phyloP scores from a whole-genome alignment of 2,888 invertebrate species.

The Drosophila meridionalis region DNA sequence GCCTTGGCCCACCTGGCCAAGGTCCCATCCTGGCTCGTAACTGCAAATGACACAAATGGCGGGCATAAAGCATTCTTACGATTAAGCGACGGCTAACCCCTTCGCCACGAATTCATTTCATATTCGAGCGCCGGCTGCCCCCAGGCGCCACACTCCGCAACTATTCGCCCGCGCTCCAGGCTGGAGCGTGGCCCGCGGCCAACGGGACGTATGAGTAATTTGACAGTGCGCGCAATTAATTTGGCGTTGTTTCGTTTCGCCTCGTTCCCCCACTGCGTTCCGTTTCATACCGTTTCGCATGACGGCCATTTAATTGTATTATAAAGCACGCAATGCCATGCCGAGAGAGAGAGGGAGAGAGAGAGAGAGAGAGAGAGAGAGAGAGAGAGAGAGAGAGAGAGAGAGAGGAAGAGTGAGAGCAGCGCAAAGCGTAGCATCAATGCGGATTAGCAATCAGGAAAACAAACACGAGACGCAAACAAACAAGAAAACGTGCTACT shows the following conservation, averaged over 20 bases:
- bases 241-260: constrained; percentile 26
- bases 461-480: constrained; percentile 19
- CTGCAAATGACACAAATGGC: constrained; percentile 41
- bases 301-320: constrained; percentile 67
- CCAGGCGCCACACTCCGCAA: not conserved
- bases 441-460: constrained; percentile 38
- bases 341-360: not conserved
- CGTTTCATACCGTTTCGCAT: constrained; percentile 22
- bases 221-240: constrained; percentile 70
- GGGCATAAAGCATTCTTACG: constrained; percentile 39
- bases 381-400: not conserved
- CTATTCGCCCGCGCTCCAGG: not conserved
- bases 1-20: not conserved
- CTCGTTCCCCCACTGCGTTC: constrained; percentile 17
- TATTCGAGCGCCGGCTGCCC: not conserved
- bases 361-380: not conserved
- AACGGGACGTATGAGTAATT: constrained; percentile 75
- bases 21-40: constrained; percentile 7
- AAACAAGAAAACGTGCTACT: not conserved
- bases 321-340: constrained; percentile 56
- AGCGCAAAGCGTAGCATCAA: constrained; percentile 9
- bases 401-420: not conserved
- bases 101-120: not conserved
- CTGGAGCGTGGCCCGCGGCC: not conserved
- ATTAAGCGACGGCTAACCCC: constrained; percentile 30